Base-by-base conservation (phyloP, 2,888 invertebrate species). In the Cantharis flavilabris region DNA sequence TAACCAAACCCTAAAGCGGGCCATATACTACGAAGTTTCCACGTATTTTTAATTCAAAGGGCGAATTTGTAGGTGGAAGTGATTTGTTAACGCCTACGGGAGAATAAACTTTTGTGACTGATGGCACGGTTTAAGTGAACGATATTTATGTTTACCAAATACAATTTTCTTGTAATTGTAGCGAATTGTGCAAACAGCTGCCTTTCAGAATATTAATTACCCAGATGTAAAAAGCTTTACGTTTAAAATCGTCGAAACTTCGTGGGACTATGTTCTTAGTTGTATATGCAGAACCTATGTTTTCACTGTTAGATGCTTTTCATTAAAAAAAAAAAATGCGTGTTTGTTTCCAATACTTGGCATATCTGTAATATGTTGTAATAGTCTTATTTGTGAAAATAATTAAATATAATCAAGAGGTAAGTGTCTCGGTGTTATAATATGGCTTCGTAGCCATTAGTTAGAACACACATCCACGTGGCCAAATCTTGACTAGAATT, bases 371-470 rank as follows among this genome's bases (percentile, higher is more conserved):
- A 78, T 84, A 81, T 81, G 81, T 83, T 81, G 76, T 80, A 80
- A 80, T 84, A 81, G 79, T 82, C 83, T 84, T 83, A 81, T 82
- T 74, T 76, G 75, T 79, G 79, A 78, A 76, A 77, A 81, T 76
- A 80, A 75, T 82, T 82, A 49, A 83, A 80, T 82, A 80, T 83
- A 82, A 81, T 80, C 81, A 80, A 79, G 74, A 83, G 84, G 83
- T 87, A 84, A 87, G 86, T 88, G 88, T 88, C 84, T 88, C 84
- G 87, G 85, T 88, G 88, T 88, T 85, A 49, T 30, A 30, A 30
- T 49, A 76, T 76, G 87, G 87, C 87, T 87, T 86, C 79, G 87
- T 88, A 88, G 88, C 87, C 86, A 83, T 82, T 88, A 88, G 88
- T 85, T 86, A 81, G 83, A 84, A 82, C 83, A 79, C 33, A 33